phyloP scores from a whole-genome alignment of 2,113 vertebrate species.

The Solenodon paradoxus region DNA sequence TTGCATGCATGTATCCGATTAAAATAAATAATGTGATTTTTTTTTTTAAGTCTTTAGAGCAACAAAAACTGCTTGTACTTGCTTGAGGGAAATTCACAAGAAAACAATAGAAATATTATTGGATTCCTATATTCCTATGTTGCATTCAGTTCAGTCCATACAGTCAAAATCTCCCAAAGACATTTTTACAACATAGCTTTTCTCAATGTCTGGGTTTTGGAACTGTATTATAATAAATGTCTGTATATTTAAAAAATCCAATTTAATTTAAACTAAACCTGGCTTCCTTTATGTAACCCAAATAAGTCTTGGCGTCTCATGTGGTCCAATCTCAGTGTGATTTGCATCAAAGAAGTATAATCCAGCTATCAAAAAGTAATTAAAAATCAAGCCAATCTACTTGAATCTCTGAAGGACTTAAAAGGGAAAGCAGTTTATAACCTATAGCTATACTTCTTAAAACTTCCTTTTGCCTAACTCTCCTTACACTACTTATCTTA shows the following conservation, averaged over 20 bases:
- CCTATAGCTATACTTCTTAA: background rate
- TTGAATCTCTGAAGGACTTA: conserved; percentile 27
- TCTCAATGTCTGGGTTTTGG: background rate
- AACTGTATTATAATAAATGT: conserved; percentile 31
- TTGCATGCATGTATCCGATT: background rate
- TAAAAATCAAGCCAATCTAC: conserved; percentile 31
- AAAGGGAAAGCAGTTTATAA: background rate
- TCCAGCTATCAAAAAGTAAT: conserved; percentile 17
- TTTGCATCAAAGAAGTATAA: conserved; percentile 6
- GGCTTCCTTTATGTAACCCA: background rate
- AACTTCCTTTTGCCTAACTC: background rate
- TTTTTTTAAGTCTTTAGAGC: background rate
- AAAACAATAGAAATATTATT: background rate
- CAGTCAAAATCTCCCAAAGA: background rate
- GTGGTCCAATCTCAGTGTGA: background rate
- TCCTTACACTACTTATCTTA: background rate
- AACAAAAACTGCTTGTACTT: background rate
- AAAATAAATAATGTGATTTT: background rate
- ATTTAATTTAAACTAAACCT: background rate
- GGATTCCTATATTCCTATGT: background rate
- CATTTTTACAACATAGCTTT: background rate
- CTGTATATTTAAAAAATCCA: background rate
- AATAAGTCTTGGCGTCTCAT: background rate
- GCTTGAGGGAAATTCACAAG: background rate
- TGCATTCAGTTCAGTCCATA: background rate